These are phyloP conservation scores for Nannoperca australis DNA, from an alignment of 2,797 vertebrate genomes.

Conservation along the genomic window DNA sequence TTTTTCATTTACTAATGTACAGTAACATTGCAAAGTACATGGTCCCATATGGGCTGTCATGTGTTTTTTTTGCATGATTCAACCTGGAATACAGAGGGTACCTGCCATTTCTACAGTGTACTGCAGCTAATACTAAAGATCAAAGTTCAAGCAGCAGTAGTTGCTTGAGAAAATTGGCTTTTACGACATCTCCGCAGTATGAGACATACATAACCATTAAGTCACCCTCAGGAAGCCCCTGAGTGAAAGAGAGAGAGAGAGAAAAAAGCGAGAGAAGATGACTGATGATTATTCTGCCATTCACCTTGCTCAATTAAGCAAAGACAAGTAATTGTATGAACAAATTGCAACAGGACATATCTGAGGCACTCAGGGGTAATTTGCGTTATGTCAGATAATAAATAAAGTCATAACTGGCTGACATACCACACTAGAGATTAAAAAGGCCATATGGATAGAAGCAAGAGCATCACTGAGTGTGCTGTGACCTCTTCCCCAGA, in stretches of 20 bases:
- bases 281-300: conserved; percentile 67
- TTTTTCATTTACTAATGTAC: conserved; percentile 22
- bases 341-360: conserved; percentile 73
- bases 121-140: conserved; percentile 10
- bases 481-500: conserved; percentile 57
- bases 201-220: conserved; percentile 50
- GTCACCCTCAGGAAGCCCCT: conserved; percentile 35
- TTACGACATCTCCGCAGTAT: conserved; percentile 48
- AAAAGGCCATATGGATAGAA: conserved; percentile 74
- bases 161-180: conserved; percentile 64
- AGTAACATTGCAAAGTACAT: conserved; percentile 33
- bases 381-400: conserved; percentile 71
- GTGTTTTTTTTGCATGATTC: conserved; percentile 4
- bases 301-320: conserved; percentile 75
- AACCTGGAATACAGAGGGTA: neutral
- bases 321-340: conserved; percentile 77
- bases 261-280: conserved; percentile 44
- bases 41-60: neutral
- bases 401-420: conserved; percentile 75
- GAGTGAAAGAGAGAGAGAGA: conserved; percentile 39
- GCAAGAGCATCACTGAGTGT: conserved; percentile 50
- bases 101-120: neutral
- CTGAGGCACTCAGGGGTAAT: conserved; percentile 72
- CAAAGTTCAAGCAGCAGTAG: conserved; percentile 38
- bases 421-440: conserved; percentile 68